phyloP scores from a whole-genome alignment of 2,888 invertebrate species.

The Cyrtodaria siliqua region DNA sequence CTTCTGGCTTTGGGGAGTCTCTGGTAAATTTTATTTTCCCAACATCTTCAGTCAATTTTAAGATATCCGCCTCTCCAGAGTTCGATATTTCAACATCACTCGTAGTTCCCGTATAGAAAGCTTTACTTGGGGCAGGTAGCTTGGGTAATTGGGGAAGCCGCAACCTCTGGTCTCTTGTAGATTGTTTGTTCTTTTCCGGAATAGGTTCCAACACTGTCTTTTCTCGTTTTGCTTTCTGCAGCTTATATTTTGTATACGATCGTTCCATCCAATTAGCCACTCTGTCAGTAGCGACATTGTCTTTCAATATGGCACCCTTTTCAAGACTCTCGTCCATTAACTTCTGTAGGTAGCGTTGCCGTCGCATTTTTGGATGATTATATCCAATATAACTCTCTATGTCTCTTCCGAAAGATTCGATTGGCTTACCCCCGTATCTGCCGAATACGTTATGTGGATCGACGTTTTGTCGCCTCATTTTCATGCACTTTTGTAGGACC shows the following conservation, averaged over 20 bases:
- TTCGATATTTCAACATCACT: not conserved
- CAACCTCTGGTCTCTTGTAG: not conserved
- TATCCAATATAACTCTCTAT: constrained; percentile 72
- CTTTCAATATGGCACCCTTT: constrained; percentile 67
- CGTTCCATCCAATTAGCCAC: constrained; percentile 64
- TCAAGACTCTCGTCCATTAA: constrained; percentile 66
- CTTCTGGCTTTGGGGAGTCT: not conserved
- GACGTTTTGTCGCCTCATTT: constrained; percentile 65
- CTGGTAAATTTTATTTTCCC: constrained; percentile 30
- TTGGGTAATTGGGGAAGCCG: constrained; percentile 11
- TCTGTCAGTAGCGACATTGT: constrained; percentile 37
- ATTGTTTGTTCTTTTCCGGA: constrained; percentile 33
- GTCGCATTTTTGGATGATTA: constrained; percentile 71
- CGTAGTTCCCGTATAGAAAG: constrained; percentile 29
- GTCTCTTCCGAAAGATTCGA: constrained; percentile 70
- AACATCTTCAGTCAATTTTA: constrained; percentile 17
- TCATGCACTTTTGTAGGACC: constrained; percentile 73
- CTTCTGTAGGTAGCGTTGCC: constrained; percentile 66
- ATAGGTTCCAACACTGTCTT: constrained; percentile 37
- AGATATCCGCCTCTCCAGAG: not conserved
- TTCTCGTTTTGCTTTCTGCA: constrained; percentile 46
- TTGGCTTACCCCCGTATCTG: constrained; percentile 71
- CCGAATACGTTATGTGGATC: constrained; percentile 53
- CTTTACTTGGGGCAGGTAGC: constrained; percentile 48
- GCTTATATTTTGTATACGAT: constrained; percentile 56